A percentile compares a stretch with the other conserved stretches of the same genome.
Evolutionary conservation across 92 coral and sea anemone genomes (phyloP).

Genomic region (Umimayanthus kanabou): DNA sequence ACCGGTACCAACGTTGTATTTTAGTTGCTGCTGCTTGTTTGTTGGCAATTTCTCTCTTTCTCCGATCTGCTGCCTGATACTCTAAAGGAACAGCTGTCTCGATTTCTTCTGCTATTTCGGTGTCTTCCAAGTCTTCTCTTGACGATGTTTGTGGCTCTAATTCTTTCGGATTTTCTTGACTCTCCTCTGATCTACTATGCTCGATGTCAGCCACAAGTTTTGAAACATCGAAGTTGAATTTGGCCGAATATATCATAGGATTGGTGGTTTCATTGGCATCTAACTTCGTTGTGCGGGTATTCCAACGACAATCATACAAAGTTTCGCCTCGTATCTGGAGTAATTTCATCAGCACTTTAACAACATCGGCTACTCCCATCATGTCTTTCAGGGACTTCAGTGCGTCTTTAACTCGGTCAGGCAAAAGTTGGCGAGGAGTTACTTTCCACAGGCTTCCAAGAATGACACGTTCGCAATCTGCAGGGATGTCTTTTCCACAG

Average conservation of each 20-base stretch:
- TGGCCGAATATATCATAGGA: conserved; percentile 31
- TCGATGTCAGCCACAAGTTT: conserved; percentile 21
- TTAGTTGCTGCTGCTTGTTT: conserved; percentile 1
- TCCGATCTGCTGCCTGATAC: not conserved
- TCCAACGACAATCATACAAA: conserved; percentile 66
- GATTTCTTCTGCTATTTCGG: conserved; percentile 16
- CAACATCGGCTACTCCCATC: conserved; percentile 52
- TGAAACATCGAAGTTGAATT: conserved; percentile 35
- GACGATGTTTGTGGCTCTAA: not conserved
- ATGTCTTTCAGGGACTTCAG: conserved; percentile 47
- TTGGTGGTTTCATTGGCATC: conserved; percentile 34
- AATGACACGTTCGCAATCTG: conserved; percentile 36
- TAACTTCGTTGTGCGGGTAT: not conserved
- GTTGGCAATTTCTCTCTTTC: conserved; percentile 18
- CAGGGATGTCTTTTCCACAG: conserved; percentile 71
- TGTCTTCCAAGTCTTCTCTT: not conserved
- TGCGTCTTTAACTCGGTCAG: conserved; percentile 53
- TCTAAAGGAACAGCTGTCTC: not conserved
- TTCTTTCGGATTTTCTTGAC: not conserved
- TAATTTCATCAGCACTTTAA: conserved; percentile 48
- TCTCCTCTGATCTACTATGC: not conserved
- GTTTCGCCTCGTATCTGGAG: conserved; percentile 56
- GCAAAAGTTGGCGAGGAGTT: conserved; percentile 33
- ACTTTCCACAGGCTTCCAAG: conserved; percentile 42
- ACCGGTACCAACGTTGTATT: conserved; percentile 33